phyloP scores from a whole-genome alignment of 2,888 invertebrate genomes.

The Eudemis profundana region DNA sequence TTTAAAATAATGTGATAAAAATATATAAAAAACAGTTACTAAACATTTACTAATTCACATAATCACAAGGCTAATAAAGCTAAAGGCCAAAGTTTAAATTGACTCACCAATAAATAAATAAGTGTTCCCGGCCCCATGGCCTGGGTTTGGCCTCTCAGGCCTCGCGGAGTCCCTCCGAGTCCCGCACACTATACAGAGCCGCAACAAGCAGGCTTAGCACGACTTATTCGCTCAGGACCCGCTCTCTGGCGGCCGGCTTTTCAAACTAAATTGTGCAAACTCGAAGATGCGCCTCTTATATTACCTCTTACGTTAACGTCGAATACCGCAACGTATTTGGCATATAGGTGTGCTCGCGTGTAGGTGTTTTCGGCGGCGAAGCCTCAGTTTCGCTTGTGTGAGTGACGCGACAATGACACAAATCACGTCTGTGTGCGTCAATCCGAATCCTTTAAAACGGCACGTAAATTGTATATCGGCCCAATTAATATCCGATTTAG shows the following conservation, averaged over 20 bases:
- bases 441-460: constrained; percentile 31
- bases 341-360: constrained; percentile 68
- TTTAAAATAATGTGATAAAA: too few species aligned
- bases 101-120: constrained; percentile 76
- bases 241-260: constrained; percentile 77
- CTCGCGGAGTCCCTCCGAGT: constrained; percentile 46
- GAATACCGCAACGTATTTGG: constrained; percentile 83
- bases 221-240: constrained; percentile 75
- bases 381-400: constrained; percentile 59
- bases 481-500: constrained; percentile 49
- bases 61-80: background rate
- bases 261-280: constrained; percentile 84
- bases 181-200: constrained; percentile 59
- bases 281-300: constrained; percentile 84
- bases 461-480: constrained; percentile 55
- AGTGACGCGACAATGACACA: constrained; percentile 57
- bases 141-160: constrained; percentile 71
- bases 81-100: constrained; percentile 1
- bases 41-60: background rate
- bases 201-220: constrained; percentile 62
- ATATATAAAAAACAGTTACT: background rate
- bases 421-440: constrained; percentile 49
- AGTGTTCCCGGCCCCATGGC: constrained; percentile 79
- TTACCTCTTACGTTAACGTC: constrained; percentile 82
- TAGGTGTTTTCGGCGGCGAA: constrained; percentile 72